Conservation (phyloP, 2,888 invertebrate genomes). For the Clitarchus hookeri region DNA sequence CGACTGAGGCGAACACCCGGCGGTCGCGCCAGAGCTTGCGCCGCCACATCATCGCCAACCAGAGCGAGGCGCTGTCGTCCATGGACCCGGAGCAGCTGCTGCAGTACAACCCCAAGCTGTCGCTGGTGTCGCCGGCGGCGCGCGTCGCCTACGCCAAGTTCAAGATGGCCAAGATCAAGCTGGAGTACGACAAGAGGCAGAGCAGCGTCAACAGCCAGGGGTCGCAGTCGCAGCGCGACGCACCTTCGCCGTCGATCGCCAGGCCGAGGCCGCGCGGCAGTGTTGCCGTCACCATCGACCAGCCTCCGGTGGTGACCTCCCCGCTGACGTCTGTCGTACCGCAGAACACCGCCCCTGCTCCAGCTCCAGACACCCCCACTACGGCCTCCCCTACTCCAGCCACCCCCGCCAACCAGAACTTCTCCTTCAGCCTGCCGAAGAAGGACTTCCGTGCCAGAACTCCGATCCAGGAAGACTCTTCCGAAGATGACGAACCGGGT, state of each 20-base stretch:
- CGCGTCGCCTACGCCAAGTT: slow-evolving; percentile 87
- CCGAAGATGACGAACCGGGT: slow-evolving; percentile 57
- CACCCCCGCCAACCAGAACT: background rate
- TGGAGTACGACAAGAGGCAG: slow-evolving; percentile 56
- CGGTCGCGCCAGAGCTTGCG: slow-evolving; percentile 73
- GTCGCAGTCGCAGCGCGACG: slow-evolving; percentile 30
- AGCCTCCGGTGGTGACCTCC: slow-evolving; percentile 5
- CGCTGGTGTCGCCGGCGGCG: slow-evolving; percentile 74
- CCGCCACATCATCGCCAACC: slow-evolving; percentile 70
- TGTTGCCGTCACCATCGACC: no score
- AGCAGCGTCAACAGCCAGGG: slow-evolving; percentile 32
- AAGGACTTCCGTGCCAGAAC: slow-evolving; percentile 59
- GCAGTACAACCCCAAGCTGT: slow-evolving; percentile 80
- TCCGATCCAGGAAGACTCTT: slow-evolving; percentile 63
- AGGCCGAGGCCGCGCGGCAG: slow-evolving; percentile 42
- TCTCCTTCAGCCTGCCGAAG: slow-evolving; percentile 25
- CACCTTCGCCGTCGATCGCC: slow-evolving; percentile 38
- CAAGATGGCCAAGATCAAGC: slow-evolving; percentile 73
- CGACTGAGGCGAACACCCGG: slow-evolving; percentile 67
- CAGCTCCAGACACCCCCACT: slow-evolving; percentile 35
- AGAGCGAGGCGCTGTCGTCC: slow-evolving; percentile 63
- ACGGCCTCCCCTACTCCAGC: background rate
- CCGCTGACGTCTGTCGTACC: slow-evolving; percentile 25
- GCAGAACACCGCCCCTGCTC: slow-evolving; percentile 20
- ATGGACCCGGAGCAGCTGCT: slow-evolving; percentile 76